Percentiles rank a stretch among this genome's conserved stretches.
Evolutionary conservation across 2,797 vertebrate species (phyloP).

Genomic region (Tokudaia tokunoshimensis): DNA sequence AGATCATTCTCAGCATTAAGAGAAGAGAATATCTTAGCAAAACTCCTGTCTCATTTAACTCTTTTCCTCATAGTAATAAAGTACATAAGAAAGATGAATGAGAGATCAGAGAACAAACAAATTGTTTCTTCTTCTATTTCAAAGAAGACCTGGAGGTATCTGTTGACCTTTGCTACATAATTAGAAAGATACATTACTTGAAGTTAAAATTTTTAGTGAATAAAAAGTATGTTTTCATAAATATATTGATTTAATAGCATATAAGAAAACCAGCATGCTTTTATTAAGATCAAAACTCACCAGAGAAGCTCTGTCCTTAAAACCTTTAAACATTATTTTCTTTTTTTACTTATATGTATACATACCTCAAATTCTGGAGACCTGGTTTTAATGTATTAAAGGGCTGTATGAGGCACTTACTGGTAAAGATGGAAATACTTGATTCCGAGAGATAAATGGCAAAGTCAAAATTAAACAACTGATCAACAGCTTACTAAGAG

Average conservation of each 20-base stretch:
- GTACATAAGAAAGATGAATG: conserved; percentile 58
- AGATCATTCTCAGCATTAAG: conserved; percentile 56
- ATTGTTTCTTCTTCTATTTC: conserved; percentile 68
- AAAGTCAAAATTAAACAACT: conserved; percentile 56
- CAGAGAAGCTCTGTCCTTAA: conserved; percentile 19
- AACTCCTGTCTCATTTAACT: conserved; percentile 62
- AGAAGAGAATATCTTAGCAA: conserved; percentile 62
- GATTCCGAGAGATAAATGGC: conserved; percentile 11
- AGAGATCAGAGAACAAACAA: conserved; percentile 64
- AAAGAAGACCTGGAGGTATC: conserved; percentile 73
- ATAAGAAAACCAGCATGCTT: conserved; percentile 4
- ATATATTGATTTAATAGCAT: conserved; percentile 66
- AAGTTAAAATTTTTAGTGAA: conserved; percentile 65
- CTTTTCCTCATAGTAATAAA: conserved; percentile 71
- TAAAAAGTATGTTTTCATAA: conserved; percentile 66
- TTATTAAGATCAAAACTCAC: conserved; percentile 63
- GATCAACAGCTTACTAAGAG: conserved; percentile 2
- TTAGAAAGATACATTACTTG: conserved; percentile 69
- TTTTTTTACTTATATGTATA: not conserved
- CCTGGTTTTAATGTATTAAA: conserved; percentile 30
- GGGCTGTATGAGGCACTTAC: not conserved
- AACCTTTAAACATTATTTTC: not conserved
- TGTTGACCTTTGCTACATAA: conserved; percentile 68
- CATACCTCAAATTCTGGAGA: no score
- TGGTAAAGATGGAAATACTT: conserved; percentile 35